Base-by-base conservation (phyloP, 2,888 invertebrate species). In the Microlaimidae sp. region DNA sequence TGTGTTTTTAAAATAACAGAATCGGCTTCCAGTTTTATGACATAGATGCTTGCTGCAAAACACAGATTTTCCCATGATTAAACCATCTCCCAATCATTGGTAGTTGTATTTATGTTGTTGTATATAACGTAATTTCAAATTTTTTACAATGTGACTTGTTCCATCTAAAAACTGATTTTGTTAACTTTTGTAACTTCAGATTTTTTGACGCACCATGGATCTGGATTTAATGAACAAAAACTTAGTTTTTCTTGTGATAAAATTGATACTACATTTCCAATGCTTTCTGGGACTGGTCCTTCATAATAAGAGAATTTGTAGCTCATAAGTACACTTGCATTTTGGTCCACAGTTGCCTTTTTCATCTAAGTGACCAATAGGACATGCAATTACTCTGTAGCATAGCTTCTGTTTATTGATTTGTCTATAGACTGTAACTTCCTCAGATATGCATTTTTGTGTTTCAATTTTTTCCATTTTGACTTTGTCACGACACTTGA, bases 1-100 rank as follows among this genome's bases (percentile, higher is more conserved):
- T 19, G n/a, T 48, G 24, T 48, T 25, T 5, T 25, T n/a, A n/a
- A n/a, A n/a, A n/a, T n/a, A n/a, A n/a, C n/a, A n/a, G n/a, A n/a
- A n/a, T n/a, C n/a, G n/a, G n/a, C n/a, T n/a, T n/a, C n/a, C n/a
- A n/a, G n/a, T n/a, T n/a, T n/a, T n/a, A n/a, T n/a, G n/a, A n/a
- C 48, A 48, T 10, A 26, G 23, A 25, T 48, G 19, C 27, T 19
- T 25, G 24, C 27, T 28, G 27, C 48, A 48, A 28, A 48, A 48
- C 7, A n/a, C 23, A 4, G 4, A 23, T 5, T 25, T 23, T 13
- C 48, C 48, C 13, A 28, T 48, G 17, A 13, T 19, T 23, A n/a
- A n/a, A 5, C 48, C 48, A 17, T 48, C 48, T 13, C 48, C 48
- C 13, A 48, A 17, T 13, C 48, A 48, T n/a, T 48, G 10, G 48